Base-by-base conservation (phyloP, 2,113 vertebrate species). In the Murina feae region DNA sequence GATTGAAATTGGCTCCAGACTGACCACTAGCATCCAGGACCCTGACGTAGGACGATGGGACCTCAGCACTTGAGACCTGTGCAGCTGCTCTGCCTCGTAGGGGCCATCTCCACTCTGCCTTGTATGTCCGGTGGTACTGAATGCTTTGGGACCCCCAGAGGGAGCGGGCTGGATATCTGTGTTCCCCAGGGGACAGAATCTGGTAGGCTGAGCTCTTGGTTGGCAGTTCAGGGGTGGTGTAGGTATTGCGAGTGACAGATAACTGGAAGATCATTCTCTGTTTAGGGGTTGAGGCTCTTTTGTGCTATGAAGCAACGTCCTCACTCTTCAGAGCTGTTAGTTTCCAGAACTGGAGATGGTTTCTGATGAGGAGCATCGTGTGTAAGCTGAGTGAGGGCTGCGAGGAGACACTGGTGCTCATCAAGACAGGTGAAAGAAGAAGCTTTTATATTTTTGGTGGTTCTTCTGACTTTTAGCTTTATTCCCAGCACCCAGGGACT, bases 271-370 rank as follows among this genome's bases (percentile, higher is more conserved):
- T 1, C 16, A 9, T 69, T 96, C 51, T 96, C 63, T 69, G 35
- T 58, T 60, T 84, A 97, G 97, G 92, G 71, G 5, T 75, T 14
- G 58, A 35, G 44, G 89, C 96, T 55, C 97, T 97, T 83, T 79
- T 97, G 89, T 97, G 96, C 94, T 97, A 97, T 11, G 96, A 97
- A 89, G 95, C 97, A 16, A 93, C 28, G 7, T 90, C 96, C 16
- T 97, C 97, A 2, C 14, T 51, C 78, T 97, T 97, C 90, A 96
- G 97, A 92, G 95, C 71, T 32, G 92, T 97, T 49, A 42, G 16
- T 49, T 51, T 97, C 35, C 49, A 85, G 6, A 87, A 69, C 72
- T 97, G 97, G 96, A 53, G 84, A 0, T 96, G 96, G 97, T 28
- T 83, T 68, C 83, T 96, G 44, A 8, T 96, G 86, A 96, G 93